phyloP scores from a whole-genome alignment of 2,888 invertebrate species.

The Periphyllus acericola region DNA sequence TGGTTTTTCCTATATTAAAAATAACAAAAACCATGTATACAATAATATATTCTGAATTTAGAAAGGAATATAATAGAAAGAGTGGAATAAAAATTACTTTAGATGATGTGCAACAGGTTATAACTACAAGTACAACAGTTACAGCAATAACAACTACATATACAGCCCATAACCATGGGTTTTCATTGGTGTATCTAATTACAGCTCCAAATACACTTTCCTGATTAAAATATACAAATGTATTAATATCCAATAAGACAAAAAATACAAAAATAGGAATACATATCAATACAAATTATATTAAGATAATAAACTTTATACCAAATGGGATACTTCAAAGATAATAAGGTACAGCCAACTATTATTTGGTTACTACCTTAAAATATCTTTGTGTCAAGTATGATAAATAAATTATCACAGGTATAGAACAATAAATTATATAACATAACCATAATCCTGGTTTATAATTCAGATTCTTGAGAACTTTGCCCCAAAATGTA shows the following conservation, averaged over 20 bases:
- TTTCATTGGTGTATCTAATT: slow-evolving; percentile 76
- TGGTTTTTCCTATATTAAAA: slow-evolving; percentile 67
- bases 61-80: not conserved
- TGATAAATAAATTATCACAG: slow-evolving; percentile 76
- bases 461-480: slow-evolving; percentile 80
- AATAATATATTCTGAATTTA: not conserved
- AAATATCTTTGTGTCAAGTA: slow-evolving; percentile 75
- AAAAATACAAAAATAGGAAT: not conserved
- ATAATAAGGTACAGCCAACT: slow-evolving; percentile 15
- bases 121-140: slow-evolving; percentile 81
- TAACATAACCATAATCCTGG: slow-evolving; percentile 86
- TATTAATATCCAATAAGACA: not conserved
- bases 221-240: slow-evolving; percentile 26
- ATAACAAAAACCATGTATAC: slow-evolving; percentile 33
- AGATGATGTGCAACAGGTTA: slow-evolving; percentile 79
- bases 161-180: slow-evolving; percentile 92
- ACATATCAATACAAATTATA: not conserved
- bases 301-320: not conserved
- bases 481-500: slow-evolving; percentile 79
- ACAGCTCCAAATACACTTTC: slow-evolving; percentile 59
- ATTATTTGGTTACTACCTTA: slow-evolving; percentile 72
- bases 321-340: not conserved
- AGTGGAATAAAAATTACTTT: slow-evolving; percentile 69
- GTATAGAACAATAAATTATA: slow-evolving; percentile 79
- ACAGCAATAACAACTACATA: slow-evolving; percentile 82